A percentile compares a stretch with the other conserved stretches of the same genome.
Evolutionary conservation across 35 echinoderm and acorn worm species (phyloP).

Genomic region (Anneissia japonica): DNA sequence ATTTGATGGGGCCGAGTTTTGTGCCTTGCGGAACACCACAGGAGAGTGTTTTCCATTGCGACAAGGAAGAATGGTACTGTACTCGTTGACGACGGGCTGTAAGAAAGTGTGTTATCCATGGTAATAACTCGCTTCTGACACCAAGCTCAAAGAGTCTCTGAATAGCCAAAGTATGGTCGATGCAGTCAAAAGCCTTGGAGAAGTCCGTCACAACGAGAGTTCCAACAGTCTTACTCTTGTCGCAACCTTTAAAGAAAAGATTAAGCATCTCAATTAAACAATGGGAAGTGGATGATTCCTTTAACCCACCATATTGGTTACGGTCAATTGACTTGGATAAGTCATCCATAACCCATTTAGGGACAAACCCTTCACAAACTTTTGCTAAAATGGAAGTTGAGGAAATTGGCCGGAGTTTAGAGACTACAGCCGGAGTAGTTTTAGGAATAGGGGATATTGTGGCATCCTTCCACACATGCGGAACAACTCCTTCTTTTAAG

Average conservation of each 20-base stretch:
- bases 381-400: slow-evolving; percentile 24
- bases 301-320: slow-evolving; percentile 25
- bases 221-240: neutral
- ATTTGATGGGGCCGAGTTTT: slow-evolving; percentile 26
- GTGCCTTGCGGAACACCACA: slow-evolving; percentile 32
- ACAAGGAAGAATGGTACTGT: neutral
- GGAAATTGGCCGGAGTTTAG: slow-evolving; percentile 20
- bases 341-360: slow-evolving; percentile 26
- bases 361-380: slow-evolving; percentile 30
- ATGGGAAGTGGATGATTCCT: slow-evolving; percentile 27
- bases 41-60: neutral
- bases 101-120: slow-evolving; percentile 39
- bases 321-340: neutral
- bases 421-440: neutral
- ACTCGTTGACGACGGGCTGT: slow-evolving; percentile 17
- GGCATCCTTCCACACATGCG: slow-evolving; percentile 27
- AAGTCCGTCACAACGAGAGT: slow-evolving; percentile 48
- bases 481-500: neutral
- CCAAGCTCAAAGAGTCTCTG: neutral
- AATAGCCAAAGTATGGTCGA: slow-evolving; percentile 25
- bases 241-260: neutral
- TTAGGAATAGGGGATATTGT: slow-evolving; percentile 1
- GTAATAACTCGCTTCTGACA: slow-evolving; percentile 4
- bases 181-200: slow-evolving; percentile 39
- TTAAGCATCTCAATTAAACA: slow-evolving; percentile 16